phyloP scores from a whole-genome alignment of 2,113 vertebrate species.

The Garra rufa region DNA sequence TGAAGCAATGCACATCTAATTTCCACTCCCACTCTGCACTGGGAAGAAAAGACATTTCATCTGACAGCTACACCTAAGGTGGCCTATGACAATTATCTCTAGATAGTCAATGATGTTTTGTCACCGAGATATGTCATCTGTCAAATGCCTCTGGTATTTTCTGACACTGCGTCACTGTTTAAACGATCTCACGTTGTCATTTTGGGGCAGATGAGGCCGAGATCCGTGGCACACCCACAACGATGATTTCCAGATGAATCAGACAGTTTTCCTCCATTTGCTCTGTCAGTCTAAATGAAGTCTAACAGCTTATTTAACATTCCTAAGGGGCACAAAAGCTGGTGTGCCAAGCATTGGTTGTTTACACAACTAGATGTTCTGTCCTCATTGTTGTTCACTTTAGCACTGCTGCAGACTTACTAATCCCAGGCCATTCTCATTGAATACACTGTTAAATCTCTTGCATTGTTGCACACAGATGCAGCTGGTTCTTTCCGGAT shows the following conservation, averaged over 20 bases:
- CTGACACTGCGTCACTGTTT: slow-evolving; percentile 7
- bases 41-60: neutral
- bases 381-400: slow-evolving; percentile 40
- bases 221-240: neutral
- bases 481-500: slow-evolving; percentile 39
- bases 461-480: slow-evolving; percentile 37
- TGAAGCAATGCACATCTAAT: neutral
- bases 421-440: slow-evolving; percentile 41
- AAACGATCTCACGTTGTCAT: neutral
- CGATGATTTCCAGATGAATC: slow-evolving; percentile 6
- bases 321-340: no score
- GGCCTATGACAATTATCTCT: slow-evolving; percentile 27
- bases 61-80: slow-evolving; percentile 22
- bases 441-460: slow-evolving; percentile 43
- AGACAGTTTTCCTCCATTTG: neutral
- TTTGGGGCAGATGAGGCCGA: slow-evolving; percentile 11
- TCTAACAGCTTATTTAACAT: slow-evolving; percentile 35
- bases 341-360: no score
- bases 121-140: neutral
- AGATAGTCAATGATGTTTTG: slow-evolving; percentile 26
- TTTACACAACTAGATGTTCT: slow-evolving; percentile 47
- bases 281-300: slow-evolving; percentile 29
- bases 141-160: neutral
- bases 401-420: slow-evolving; percentile 37
- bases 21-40: slow-evolving; percentile 12